phyloP scores from a whole-genome alignment of 2,797 vertebrate genomes.

The Pseudochromis fuscus region DNA sequence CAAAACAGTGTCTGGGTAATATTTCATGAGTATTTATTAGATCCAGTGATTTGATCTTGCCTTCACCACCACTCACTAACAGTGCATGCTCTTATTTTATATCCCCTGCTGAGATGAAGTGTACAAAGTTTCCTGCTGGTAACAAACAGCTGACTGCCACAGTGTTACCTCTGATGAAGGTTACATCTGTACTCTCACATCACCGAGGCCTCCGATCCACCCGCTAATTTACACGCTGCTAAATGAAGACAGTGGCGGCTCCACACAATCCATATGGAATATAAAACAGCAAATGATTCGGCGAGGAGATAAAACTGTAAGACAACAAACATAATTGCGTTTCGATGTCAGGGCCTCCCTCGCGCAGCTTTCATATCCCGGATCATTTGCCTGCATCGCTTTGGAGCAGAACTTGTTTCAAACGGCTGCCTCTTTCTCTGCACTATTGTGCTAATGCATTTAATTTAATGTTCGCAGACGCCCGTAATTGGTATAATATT shows the following conservation, averaged over 20 bases:
- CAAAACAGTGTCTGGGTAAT: too few species aligned
- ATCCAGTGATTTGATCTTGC: too few species aligned
- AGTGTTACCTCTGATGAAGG: background rate
- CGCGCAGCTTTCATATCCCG: constrained; percentile 65
- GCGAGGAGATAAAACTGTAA: constrained; percentile 57
- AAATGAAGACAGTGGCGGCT: constrained; percentile 57
- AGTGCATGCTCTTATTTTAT: too few species aligned
- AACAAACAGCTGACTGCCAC: too few species aligned
- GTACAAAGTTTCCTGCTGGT: too few species aligned
- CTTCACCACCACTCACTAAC: too few species aligned
- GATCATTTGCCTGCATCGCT: constrained; percentile 71
- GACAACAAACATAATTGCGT: constrained; percentile 74
- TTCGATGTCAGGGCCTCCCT: constrained; percentile 61
- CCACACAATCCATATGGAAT: constrained; percentile 65
- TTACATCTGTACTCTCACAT: background rate
- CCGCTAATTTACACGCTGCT: constrained; percentile 54
- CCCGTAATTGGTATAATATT: constrained; percentile 92
- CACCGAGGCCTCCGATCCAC: background rate
- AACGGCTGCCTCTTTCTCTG: constrained; percentile 85
- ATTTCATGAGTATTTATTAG: too few species aligned
- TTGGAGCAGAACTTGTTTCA: constrained; percentile 81
- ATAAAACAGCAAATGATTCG: constrained; percentile 61
- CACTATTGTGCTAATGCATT: constrained; percentile 90
- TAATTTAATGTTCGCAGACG: constrained; percentile 90
- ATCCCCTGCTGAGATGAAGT: too few species aligned